Conservation (phyloP, 2,888 invertebrate genomes). For the Acronicta psi region DNA sequence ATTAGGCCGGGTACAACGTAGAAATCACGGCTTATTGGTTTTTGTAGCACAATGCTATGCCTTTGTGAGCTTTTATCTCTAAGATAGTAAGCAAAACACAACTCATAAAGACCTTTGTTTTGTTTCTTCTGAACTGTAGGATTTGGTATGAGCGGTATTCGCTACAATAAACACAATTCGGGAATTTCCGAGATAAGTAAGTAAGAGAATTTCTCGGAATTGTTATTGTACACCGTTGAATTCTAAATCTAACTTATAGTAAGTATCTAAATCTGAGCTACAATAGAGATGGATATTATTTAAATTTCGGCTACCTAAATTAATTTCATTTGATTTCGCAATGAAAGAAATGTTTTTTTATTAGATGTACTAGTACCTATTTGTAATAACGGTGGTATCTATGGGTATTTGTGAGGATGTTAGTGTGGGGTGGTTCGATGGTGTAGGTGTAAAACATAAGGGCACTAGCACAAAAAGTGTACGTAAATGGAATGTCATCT, state of each 20-base stretch:
- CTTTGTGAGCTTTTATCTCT: constrained; percentile 48
- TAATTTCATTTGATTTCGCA: neutral
- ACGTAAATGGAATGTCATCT: constrained; percentile 54
- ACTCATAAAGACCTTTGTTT: constrained; percentile 40
- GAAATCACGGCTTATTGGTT: constrained; percentile 60
- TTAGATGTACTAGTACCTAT: neutral
- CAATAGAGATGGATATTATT: constrained; percentile 15
- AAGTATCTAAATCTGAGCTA: neutral
- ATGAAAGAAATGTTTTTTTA: neutral
- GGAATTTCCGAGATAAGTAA: constrained; percentile 27
- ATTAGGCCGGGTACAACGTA: constrained; percentile 54
- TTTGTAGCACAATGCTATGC: constrained; percentile 53
- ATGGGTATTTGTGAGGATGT: constrained; percentile 53
- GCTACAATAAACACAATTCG: constrained; percentile 29
- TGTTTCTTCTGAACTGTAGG: constrained; percentile 21
- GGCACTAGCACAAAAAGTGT: constrained; percentile 50
- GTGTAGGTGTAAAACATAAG: constrained; percentile 57
- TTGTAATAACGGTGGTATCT: constrained; percentile 16
- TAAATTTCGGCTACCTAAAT: neutral
- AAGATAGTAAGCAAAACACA: constrained; percentile 47
- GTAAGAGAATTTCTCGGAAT: constrained; percentile 28
- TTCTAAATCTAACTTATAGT: constrained; percentile 16
- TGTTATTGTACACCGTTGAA: constrained; percentile 16
- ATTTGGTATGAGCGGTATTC: constrained; percentile 23
- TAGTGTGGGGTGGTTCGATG: constrained; percentile 47